Conservation (phyloP, 1,140 invertebrate species). For the Frieseomelitta varia region DNA sequence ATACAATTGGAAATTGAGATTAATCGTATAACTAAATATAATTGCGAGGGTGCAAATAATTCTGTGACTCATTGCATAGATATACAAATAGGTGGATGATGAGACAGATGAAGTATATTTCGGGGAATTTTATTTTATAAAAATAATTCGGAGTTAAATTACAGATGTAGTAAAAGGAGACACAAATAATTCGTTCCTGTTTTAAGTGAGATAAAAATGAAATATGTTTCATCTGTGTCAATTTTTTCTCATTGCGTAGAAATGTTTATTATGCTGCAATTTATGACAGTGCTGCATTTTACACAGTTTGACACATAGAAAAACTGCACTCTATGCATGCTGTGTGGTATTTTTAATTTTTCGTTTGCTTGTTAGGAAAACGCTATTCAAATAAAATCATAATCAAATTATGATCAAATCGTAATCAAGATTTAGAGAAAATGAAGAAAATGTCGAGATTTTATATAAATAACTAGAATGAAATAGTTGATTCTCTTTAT, state of each 20-base stretch:
- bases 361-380: not conserved
- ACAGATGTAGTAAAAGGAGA: too few species aligned
- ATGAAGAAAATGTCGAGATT: too few species aligned
- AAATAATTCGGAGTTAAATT: not conserved
- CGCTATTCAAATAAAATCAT: too few species aligned
- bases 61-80: not conserved
- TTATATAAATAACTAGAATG: too few species aligned
- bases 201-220: not conserved
- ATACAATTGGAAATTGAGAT: too few species aligned
- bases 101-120: not conserved
- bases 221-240: not conserved
- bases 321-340: not conserved
- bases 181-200: not conserved
- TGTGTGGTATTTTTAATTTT: not conserved
- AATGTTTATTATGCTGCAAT: not conserved
- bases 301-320: not conserved
- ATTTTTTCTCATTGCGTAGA: not conserved
- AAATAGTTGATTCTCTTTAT: too few species aligned
- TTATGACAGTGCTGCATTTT: not conserved
- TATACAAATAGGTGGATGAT: not conserved
- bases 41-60: too few species aligned
- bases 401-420: too few species aligned
- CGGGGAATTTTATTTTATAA: not conserved
- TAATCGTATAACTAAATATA: too few species aligned
- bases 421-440: too few species aligned